Base-by-base conservation (phyloP, 2,888 invertebrate species). In the Scaptomyza parva region DNA sequence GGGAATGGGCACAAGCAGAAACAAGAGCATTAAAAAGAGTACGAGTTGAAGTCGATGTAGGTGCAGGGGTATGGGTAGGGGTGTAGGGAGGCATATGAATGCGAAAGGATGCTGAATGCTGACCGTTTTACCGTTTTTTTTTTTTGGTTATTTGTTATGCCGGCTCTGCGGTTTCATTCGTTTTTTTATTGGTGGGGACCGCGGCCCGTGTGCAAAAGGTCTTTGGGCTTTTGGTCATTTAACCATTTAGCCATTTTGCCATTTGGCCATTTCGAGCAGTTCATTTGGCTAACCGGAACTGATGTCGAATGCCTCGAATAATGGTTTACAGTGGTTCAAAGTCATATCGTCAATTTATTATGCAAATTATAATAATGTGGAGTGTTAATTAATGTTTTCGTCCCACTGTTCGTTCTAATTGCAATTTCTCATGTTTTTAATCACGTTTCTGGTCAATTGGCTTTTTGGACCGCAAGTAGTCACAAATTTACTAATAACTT, bases 401-500 rank as follows among this genome's bases (percentile, higher is more conserved):
- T 6, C 14, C 7, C 17, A 44, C 30, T 30, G 22, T 17, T 12
- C 30, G 22, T 17, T 12, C 30, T 44, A n/a, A 33, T 44, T 52
- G 30, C 26, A 30, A 62, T 33, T 33, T 17, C 33, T n/a, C 39
- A 61, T 24, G 59, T 37, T 24, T 14, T 17, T 12, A 12, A 55
- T 26, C 39, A 55, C 30, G 43, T 18, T 65, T 37, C n/a, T n/a
- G 59, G 37, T 14, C 41, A 59, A 62, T 59, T 67, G 62, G 40
- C n/a, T 20, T 53, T 43, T 30, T 24, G 11, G 8, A 37, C 35
- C 7, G n/a, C 30, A 20, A 26, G 20, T 6, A 40, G 47, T n/a
- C n/a, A 43, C 53, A 69, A 37, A 44, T 63, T 53, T 45, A 2
- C 45, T 45, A 54, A 61, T 75, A 75, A 75, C 70, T 73, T 41